phyloP scores from a whole-genome alignment of 2,888 invertebrate genomes.

The Dinocampus coccinellae region DNA sequence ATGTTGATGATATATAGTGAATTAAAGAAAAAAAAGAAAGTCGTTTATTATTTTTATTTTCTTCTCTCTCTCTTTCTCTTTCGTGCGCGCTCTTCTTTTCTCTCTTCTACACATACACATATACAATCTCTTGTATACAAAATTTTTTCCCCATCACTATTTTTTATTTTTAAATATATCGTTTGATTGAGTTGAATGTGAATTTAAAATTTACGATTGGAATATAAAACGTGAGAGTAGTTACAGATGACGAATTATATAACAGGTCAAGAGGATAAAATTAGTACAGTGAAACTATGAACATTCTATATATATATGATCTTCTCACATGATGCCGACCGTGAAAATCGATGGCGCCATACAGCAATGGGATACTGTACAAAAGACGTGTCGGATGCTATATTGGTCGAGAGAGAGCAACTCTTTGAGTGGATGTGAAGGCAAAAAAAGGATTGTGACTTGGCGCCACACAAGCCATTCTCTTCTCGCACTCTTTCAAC shows the following conservation, averaged over 20 bases:
- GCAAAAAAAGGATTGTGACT: slow-evolving; percentile 27
- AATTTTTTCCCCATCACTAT: background rate
- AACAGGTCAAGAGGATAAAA: slow-evolving; percentile 1
- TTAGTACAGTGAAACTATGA: background rate
- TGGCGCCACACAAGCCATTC: slow-evolving; percentile 31
- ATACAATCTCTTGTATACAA: too few relatives aligned
- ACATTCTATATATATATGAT: background rate
- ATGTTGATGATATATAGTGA: background rate
- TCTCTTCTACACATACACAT: too few relatives aligned
- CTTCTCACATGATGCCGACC: slow-evolving; percentile 46
- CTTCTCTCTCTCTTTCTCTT: background rate
- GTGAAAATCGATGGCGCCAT: slow-evolving; percentile 61
- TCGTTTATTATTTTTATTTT: background rate
- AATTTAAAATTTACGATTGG: slow-evolving; percentile 8
- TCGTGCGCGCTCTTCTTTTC: background rate
- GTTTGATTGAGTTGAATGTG: slow-evolving; percentile 29
- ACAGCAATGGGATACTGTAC: slow-evolving; percentile 37
- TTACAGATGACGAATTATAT: background rate
- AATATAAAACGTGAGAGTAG: background rate
- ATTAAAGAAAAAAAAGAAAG: background rate
- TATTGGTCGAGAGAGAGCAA: slow-evolving; percentile 37
- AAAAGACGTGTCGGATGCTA: slow-evolving; percentile 31
- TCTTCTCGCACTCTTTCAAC: slow-evolving; percentile 13
- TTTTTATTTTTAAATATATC: background rate
- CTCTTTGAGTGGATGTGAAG: slow-evolving; percentile 31